Evolutionary conservation across 2,888 invertebrate genomes (phyloP), one percentile per base, ranked within the genome.

Genomic region (Nymphalis c-album): DNA sequence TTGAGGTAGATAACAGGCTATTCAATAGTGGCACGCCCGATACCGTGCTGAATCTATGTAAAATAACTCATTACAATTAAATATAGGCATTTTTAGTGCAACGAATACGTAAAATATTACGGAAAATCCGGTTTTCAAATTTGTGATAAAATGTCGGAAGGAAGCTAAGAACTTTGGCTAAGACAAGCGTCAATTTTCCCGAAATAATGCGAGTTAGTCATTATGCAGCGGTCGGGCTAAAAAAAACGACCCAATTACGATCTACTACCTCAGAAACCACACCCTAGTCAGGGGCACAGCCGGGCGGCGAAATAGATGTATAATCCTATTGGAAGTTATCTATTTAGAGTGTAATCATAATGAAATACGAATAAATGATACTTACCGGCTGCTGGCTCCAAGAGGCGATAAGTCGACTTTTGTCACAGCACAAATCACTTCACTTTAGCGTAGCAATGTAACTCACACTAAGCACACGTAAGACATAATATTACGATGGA

Each of bases 381-480:
- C 91, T 78, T 78, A 91, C 91, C 90, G 88, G 88, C 84, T 83
- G 78, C 77, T 73, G 79, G 77, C 80, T 86, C 84, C 84, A 76
- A 80, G 81, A 81, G 76, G 81, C 80, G 78, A 77, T 77, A 72
- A 73, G 80, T 77, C 77, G 81, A 80, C 83, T 82, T 84, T 82
- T 85, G 74, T 82, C 87, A 89, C 89, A 85, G 83, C 83, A 83
- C 85, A 84, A 83, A 78, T 80, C 85, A 84, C 87, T 81, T 76
- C 77, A 79, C 84, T 82, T 82, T 76, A 74, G 78, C 80, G 77
- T 78, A 83, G 86, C 85, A 80, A 85, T 81, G 77, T 80, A 84
- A 55, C 51, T 63, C 50, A 85, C 91, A 91, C 91, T 90, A 91
- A 90, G 91, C 90, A 91, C 90, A 81, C 80, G 80, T 81, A 84